phyloP scores from a whole-genome alignment of 2,113 vertebrate genomes.

The Poicephalus meyeri region DNA sequence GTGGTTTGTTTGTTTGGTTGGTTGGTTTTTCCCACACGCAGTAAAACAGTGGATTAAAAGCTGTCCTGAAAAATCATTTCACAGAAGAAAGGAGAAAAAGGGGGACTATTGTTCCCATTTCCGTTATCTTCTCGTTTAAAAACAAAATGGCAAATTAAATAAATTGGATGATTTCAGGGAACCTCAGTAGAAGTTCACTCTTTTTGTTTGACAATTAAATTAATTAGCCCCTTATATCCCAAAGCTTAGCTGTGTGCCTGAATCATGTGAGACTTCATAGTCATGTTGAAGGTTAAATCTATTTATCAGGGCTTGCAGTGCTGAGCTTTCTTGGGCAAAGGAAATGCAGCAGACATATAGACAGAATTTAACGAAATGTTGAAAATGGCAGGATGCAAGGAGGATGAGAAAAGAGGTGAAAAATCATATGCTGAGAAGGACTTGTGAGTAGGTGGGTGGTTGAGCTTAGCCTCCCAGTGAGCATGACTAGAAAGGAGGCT shows the following conservation, averaged over 20 bases:
- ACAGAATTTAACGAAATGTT: background rate
- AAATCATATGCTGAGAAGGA: background rate
- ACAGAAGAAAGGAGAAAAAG: background rate
- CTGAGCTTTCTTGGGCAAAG: background rate
- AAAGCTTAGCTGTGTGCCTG: background rate
- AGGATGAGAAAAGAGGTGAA: background rate
- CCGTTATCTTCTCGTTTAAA: background rate
- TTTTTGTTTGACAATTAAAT: background rate
- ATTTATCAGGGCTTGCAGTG: background rate
- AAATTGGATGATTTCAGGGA: background rate
- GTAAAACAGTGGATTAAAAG: background rate
- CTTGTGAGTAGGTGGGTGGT: background rate
- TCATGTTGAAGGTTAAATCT: background rate
- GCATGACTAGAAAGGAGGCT: background rate
- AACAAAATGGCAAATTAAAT: background rate
- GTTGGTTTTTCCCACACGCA: background rate
- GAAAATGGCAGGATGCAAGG: background rate
- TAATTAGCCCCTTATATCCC: conserved; percentile 16
- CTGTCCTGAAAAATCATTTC: background rate
- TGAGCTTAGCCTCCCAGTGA: conserved; percentile 8
- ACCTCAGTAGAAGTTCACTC: background rate
- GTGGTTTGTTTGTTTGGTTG: fast-evolving
- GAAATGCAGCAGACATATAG: background rate
- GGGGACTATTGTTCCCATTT: background rate
- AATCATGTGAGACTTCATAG: background rate